Percentiles rank a stretch among this genome's conserved stretches.
phyloP scores from a whole-genome alignment of 2,113 vertebrate species.

The Polypterus bichir region DNA sequence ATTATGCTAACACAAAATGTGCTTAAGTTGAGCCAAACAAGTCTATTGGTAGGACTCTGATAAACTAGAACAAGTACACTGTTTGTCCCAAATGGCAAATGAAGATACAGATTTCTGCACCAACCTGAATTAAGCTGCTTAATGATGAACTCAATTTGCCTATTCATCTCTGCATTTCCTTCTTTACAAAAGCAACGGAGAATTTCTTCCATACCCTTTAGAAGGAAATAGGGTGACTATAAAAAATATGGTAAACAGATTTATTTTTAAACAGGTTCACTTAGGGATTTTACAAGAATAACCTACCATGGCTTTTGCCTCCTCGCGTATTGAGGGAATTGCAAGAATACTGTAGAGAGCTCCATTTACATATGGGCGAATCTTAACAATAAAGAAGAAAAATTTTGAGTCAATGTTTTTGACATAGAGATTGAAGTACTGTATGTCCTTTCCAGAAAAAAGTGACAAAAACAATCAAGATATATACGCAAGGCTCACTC shows the following conservation, averaged over 20 bases:
- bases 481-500: too few relatives aligned
- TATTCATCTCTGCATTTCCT: conserved; percentile 69
- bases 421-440: neutral
- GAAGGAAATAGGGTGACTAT: conserved; percentile 15
- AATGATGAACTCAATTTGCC: conserved; percentile 86
- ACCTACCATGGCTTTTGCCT: conserved; percentile 89
- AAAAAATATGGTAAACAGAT: neutral
- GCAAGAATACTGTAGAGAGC: conserved; percentile 83
- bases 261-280: neutral
- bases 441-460: too few relatives aligned
- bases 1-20: too few relatives aligned
- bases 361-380: conserved; percentile 85
- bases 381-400: conserved; percentile 40
- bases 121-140: conserved; percentile 83
- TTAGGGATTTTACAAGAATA: neutral
- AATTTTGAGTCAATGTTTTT: neutral
- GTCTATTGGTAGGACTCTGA: too few relatives aligned
- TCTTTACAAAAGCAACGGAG: conserved; percentile 79
- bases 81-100: too few relatives aligned
- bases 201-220: conserved; percentile 85
- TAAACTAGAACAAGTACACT: too few relatives aligned
- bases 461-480: neutral
- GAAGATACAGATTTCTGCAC: neutral
- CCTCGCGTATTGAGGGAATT: conserved; percentile 68
- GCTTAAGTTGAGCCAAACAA: too few relatives aligned